phyloP scores from a whole-genome alignment of 2,888 invertebrate species.

The Lepeophtheirus nordmannii region DNA sequence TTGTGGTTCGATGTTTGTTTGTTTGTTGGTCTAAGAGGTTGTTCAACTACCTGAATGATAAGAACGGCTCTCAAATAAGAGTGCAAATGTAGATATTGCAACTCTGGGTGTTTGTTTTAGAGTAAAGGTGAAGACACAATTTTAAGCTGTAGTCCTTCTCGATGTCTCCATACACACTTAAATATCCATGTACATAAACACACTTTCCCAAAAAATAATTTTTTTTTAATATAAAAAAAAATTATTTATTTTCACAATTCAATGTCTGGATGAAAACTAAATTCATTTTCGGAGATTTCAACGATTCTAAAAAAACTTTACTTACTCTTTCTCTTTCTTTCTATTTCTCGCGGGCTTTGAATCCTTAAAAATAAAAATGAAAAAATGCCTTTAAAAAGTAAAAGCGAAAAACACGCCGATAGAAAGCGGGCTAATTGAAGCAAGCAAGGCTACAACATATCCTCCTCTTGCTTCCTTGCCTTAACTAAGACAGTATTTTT shows the following conservation, averaged over 20 bases:
- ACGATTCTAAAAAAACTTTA: constrained; percentile 4
- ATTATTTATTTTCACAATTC: not conserved
- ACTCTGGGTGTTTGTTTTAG: no score
- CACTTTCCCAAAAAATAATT: no score
- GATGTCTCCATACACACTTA: no score
- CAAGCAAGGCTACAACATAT: not conserved
- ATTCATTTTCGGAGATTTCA: constrained; percentile 2
- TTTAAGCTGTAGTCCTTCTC: no score
- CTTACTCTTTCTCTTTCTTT: not conserved
- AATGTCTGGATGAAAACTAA: not conserved
- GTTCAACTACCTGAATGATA: no score
- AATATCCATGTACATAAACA: no score
- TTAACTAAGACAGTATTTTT: not conserved
- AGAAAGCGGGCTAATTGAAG: constrained; percentile 8
- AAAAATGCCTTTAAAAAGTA: constrained; percentile 8
- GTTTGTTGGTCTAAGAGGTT: no score
- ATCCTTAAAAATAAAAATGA: not conserved
- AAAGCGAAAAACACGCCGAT: constrained; percentile 6
- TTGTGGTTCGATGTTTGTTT: no score
- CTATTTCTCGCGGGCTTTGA: constrained; percentile 4
- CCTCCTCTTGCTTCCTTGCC: not conserved
- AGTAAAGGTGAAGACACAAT: no score
- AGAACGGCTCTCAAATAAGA: no score
- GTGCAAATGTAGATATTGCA: no score
- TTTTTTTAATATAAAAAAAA: no score